Conservation (phyloP, 2,888 invertebrate genomes). For the Sesia bembeciformis region DNA sequence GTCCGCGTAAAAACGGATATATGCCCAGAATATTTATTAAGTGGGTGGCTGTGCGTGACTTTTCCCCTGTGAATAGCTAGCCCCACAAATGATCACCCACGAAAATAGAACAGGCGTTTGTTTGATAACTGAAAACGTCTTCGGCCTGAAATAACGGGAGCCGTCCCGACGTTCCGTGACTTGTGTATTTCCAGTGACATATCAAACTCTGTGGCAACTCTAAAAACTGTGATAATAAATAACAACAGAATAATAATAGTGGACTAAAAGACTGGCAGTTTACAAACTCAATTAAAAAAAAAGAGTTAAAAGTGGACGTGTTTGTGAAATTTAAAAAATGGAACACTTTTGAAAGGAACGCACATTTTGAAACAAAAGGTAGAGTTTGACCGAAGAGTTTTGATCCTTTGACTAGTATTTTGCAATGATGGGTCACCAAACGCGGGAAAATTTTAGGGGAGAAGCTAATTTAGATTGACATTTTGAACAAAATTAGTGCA, state of each 20-base stretch:
- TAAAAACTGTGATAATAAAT: not conserved
- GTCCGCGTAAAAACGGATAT: slow-evolving; percentile 75
- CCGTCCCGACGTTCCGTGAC: slow-evolving; percentile 11
- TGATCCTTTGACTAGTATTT: slow-evolving; percentile 14
- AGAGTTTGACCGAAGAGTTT: slow-evolving; percentile 11
- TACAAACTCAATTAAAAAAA: slow-evolving; percentile 3
- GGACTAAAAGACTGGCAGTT: not conserved
- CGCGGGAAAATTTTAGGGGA: slow-evolving; percentile 32
- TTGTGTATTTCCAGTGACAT: slow-evolving; percentile 15
- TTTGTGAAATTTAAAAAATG: slow-evolving; percentile 21
- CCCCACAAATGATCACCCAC: slow-evolving; percentile 58
- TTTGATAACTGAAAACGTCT: slow-evolving; percentile 58
- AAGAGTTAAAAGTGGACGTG: slow-evolving; percentile 14
- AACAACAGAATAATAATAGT: not conserved
- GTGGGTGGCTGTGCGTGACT: slow-evolving; percentile 74
- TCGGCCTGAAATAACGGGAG: slow-evolving; percentile 21
- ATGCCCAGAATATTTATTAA: slow-evolving; percentile 78
- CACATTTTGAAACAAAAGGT: not conserved
- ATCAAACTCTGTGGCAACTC: slow-evolving; percentile 1
- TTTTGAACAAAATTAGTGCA: slow-evolving; percentile 1
- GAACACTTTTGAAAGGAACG: slow-evolving; percentile 21
- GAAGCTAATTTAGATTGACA: slow-evolving; percentile 27
- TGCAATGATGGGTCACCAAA: slow-evolving; percentile 31
- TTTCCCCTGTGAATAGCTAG: slow-evolving; percentile 67
- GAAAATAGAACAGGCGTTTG: slow-evolving; percentile 58